Percentiles rank a stretch among this genome's conserved stretches.
These are phyloP conservation scores for Albula goreensis DNA, from an alignment of 2,113 vertebrate genomes.

Conservation along the genomic window DNA sequence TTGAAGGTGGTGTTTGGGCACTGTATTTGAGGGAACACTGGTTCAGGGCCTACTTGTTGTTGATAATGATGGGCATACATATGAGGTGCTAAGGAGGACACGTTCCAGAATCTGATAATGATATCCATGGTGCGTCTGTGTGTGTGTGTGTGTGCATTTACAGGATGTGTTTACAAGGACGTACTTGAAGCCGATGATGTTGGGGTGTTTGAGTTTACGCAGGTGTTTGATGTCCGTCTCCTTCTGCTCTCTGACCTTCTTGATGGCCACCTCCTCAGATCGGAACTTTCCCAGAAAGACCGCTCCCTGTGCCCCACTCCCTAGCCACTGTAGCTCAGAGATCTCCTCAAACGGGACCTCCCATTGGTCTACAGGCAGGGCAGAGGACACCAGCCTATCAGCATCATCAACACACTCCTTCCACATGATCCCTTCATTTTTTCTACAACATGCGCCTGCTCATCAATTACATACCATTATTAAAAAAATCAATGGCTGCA, in stretches of 20 bases:
- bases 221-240: slow-evolving; percentile 98
- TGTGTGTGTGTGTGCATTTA: not conserved
- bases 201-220: slow-evolving; percentile 94
- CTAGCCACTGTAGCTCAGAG: slow-evolving; percentile 97
- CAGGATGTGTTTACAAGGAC: slow-evolving; percentile 40
- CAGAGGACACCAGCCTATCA: slow-evolving; percentile 5
- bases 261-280: slow-evolving; percentile 95
- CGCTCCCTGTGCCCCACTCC: slow-evolving; percentile 93
- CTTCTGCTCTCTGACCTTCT: slow-evolving; percentile 97
- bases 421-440: not conserved
- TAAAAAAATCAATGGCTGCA: not conserved
- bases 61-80: too few relatives aligned
- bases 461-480: not conserved
- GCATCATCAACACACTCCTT: not conserved
- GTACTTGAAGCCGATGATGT: slow-evolving; percentile 98
- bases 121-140: not conserved
- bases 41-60: too few relatives aligned
- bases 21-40: too few relatives aligned
- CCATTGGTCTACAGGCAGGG: slow-evolving; percentile 82
- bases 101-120: too few relatives aligned
- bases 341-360: slow-evolving; percentile 98
- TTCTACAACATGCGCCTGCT: not conserved
- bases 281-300: slow-evolving; percentile 95
- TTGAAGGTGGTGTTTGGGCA: not conserved
- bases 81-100: too few relatives aligned